phyloP scores from a whole-genome alignment of 2,888 invertebrate genomes.

The Cylindroiulus punctatus region DNA sequence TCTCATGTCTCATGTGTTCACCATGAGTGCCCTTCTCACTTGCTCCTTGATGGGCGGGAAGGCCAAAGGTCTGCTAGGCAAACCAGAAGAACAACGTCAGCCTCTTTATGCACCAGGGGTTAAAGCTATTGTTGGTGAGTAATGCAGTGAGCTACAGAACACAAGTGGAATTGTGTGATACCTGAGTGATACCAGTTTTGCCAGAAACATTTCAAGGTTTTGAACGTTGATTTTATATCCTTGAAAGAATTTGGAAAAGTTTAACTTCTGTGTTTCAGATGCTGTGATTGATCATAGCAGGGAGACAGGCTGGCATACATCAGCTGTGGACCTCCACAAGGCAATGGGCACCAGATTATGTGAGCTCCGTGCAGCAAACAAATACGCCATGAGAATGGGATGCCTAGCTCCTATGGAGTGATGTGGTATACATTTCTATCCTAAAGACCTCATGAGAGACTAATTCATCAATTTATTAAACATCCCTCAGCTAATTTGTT shows the following conservation, averaged over 20 bases:
- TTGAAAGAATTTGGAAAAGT: not conserved
- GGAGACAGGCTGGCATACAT: not conserved
- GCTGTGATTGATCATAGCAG: not conserved
- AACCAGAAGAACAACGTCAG: not conserved
- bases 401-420: not conserved
- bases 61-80: slow-evolving; percentile 32
- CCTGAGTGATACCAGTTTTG: too few relatives aligned
- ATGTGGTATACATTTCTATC: not conserved
- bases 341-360: slow-evolving; percentile 35
- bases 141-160: not conserved
- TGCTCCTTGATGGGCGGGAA: slow-evolving; percentile 30
- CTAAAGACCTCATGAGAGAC: too few relatives aligned
- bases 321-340: not conserved
- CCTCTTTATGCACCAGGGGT: not conserved
- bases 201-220: too few relatives aligned
- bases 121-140: slow-evolving; percentile 21
- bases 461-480: too few relatives aligned
- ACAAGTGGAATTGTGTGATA: too few relatives aligned
- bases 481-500: too few relatives aligned
- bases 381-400: not conserved
- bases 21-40: not conserved
- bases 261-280: not conserved
- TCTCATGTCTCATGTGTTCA: slow-evolving; percentile 41
- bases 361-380: not conserved
- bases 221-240: too few relatives aligned